Evolutionary conservation across 2,888 invertebrate genomes (phyloP).

Genomic region (Drosophila subquinaria): DNA sequence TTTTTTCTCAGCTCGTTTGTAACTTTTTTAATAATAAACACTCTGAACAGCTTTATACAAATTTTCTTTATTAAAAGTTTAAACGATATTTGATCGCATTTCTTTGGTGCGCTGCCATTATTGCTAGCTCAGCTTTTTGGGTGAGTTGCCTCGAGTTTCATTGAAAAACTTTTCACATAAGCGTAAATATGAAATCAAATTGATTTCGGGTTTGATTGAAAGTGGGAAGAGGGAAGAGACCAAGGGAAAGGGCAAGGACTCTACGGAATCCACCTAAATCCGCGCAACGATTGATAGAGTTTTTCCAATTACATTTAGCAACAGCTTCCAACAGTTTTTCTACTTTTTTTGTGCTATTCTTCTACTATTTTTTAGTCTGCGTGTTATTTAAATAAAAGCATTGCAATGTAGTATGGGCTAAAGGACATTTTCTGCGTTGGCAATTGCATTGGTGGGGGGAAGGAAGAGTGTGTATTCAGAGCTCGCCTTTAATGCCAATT

Average conservation of each 20-base stretch:
- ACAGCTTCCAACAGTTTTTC: constrained; percentile 18
- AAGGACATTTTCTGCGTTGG: constrained; percentile 2
- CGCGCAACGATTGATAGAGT: constrained; percentile 33
- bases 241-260: background rate
- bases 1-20: background rate
- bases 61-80: background rate
- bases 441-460: constrained; percentile 5
- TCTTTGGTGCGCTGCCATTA: constrained; percentile 32
- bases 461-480: constrained; percentile 2
- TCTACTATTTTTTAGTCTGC: constrained; percentile 5
- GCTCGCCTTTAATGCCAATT: constrained; percentile 49
- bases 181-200: constrained; percentile 75
- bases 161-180: constrained; percentile 79
- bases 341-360: background rate
- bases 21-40: constrained; percentile 1
- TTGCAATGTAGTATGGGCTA: background rate
- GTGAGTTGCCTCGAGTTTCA: constrained; percentile 51
- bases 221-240: background rate
- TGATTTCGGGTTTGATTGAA: constrained; percentile 62
- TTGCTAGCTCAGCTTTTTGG: constrained; percentile 12
- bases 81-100: constrained; percentile 9
- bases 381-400: constrained; percentile 25
- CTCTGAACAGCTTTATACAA: background rate
- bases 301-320: constrained; percentile 54
- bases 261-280: constrained; percentile 27